Percentiles rank a stretch among this genome's conserved stretches.
These are phyloP conservation scores for Varanus komodoensis DNA, from an alignment of 2,113 vertebrate genomes.

Conservation along the genomic window DNA sequence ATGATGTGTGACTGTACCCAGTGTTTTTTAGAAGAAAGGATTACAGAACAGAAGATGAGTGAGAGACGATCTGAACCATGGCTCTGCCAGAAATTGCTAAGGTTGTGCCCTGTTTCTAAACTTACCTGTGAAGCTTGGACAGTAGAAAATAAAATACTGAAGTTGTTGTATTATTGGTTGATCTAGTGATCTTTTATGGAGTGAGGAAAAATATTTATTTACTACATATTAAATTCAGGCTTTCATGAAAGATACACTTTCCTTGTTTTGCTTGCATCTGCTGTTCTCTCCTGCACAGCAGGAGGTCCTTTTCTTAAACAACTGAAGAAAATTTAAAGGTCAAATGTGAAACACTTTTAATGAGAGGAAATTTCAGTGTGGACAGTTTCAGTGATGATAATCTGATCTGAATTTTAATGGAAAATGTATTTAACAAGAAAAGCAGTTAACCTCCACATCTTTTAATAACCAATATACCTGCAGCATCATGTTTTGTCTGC, in stretches of 20 bases:
- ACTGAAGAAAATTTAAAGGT: not conserved
- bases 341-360: constrained; percentile 2
- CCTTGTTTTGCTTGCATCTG: not conserved
- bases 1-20: not conserved
- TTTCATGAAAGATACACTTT: not conserved
- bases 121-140: not conserved
- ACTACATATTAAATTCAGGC: not conserved
- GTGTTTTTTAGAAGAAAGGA: not conserved
- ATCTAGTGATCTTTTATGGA: not conserved
- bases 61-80: not conserved
- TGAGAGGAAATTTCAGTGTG: not conserved
- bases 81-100: not conserved
- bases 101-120: not conserved
- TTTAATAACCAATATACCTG: not conserved
- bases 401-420: not conserved
- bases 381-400: not conserved
- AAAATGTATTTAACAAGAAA: not conserved
- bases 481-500: constrained; percentile 1
- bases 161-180: not conserved
- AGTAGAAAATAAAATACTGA: not conserved
- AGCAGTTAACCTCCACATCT: not conserved
- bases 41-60: not conserved
- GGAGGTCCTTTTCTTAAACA: not conserved
- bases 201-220: not conserved
- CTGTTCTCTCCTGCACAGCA: not conserved